Percentiles rank a stretch among this genome's conserved stretches.
These are phyloP conservation scores for Euplexia lucipara DNA, from an alignment of 2,888 invertebrate genomes.

Conservation along the genomic window DNA sequence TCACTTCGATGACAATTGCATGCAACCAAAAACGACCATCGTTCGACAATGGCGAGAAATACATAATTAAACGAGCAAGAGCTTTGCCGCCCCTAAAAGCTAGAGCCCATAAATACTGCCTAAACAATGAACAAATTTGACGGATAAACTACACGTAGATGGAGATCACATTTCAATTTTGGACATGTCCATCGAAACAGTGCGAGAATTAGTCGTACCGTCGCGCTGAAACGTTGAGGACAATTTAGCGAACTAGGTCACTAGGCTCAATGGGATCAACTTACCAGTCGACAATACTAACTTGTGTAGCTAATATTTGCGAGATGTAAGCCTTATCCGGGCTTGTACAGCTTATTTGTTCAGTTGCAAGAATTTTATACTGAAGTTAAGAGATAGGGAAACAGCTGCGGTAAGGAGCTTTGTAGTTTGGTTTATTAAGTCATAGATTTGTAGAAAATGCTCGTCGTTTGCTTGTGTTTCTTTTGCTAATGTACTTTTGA, in stretches of 20 bases:
- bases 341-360: constrained; percentile 45
- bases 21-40: too few species aligned
- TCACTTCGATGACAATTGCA: too few species aligned
- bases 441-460: neutral
- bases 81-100: neutral
- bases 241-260: constrained; percentile 55
- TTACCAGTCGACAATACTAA: constrained; percentile 45
- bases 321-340: constrained; percentile 36
- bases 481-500: too few species aligned
- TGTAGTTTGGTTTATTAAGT: neutral
- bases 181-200: constrained; percentile 18
- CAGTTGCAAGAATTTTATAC: constrained; percentile 40
- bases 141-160: neutral
- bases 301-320: constrained; percentile 44
- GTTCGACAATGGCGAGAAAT: neutral
- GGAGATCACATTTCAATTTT: constrained; percentile 26
- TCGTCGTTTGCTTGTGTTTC: neutral
- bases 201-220: constrained; percentile 37
- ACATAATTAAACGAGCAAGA: neutral
- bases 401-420: constrained; percentile 4
- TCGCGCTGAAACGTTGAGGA: constrained; percentile 30
- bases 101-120: neutral
- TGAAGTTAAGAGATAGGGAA: constrained; percentile 18
- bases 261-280: constrained; percentile 42
- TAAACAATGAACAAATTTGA: neutral